Conservation (phyloP, 2,113 vertebrate species). For the Anarhynchus alexandrinus region DNA sequence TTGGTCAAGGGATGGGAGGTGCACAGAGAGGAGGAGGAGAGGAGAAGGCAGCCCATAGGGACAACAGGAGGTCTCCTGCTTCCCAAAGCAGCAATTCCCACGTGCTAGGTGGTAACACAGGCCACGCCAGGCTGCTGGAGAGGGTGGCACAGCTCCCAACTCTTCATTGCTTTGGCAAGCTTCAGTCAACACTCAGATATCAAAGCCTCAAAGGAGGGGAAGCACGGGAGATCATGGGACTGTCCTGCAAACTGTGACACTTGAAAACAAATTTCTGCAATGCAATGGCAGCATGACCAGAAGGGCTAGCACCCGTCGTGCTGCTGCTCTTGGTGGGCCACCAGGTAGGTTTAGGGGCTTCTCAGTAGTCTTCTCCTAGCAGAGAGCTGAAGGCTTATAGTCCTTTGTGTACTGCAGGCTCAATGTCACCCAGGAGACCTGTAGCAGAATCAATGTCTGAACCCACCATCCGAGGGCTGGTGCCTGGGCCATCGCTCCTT, state of each 20-base stretch:
- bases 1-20: not conserved
- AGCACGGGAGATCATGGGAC: accelerated
- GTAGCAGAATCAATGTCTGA: not conserved
- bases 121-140: not conserved
- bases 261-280: not conserved
- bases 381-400: not conserved
- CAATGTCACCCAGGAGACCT: not conserved
- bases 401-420: not conserved
- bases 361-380: not conserved
- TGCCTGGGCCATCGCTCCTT: not conserved
- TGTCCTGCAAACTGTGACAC: not conserved
- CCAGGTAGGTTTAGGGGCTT: not conserved
- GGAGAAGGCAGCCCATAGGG: not conserved
- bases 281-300: not conserved
- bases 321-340: not conserved
- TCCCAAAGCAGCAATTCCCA: not conserved
- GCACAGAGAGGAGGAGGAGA: accelerated
- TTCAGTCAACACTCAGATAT: not conserved
- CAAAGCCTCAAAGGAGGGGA: no score
- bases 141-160: not conserved
- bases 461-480: no score
- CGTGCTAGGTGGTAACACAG: accelerated
- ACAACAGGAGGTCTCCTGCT: not conserved
- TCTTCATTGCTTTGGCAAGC: not conserved
- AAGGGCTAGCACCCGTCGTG: not conserved